phyloP scores from a whole-genome alignment of 2,797 vertebrate species.

The Eulemur albifrons region DNA sequence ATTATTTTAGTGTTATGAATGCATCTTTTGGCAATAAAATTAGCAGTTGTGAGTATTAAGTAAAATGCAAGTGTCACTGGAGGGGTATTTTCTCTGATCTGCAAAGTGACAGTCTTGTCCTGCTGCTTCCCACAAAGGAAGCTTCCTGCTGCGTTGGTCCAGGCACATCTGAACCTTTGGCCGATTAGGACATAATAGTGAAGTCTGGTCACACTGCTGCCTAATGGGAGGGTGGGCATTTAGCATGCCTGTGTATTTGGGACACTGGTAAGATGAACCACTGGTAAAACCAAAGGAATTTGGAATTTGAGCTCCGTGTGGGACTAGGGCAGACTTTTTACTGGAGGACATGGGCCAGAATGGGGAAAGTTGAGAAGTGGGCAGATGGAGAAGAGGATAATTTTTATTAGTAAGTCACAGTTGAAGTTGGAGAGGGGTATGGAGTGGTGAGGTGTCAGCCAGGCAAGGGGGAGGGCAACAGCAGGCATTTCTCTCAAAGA shows the following conservation, averaged over 20 bases:
- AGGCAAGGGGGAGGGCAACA: not conserved
- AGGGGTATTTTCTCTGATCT: not conserved
- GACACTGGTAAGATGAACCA: not conserved
- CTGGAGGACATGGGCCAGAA: not conserved
- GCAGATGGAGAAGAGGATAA: not conserved
- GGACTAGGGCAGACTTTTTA: not conserved
- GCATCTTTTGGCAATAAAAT: not conserved
- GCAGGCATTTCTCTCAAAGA: not conserved
- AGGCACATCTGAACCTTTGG: not conserved
- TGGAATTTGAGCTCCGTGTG: not conserved
- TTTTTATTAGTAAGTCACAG: not conserved
- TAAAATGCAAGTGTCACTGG: not conserved
- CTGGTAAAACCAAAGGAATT: not conserved
- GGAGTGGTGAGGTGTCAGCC: not conserved
- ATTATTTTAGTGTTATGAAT: not conserved
- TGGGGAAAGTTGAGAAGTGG: not conserved
- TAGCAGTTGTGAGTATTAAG: not conserved
- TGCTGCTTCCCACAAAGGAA: not conserved
- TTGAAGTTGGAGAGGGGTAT: not conserved
- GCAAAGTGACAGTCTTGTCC: not conserved
- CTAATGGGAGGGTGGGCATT: not conserved
- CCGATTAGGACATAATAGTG: not conserved
- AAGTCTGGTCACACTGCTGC: not conserved
- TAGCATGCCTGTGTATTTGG: not conserved
- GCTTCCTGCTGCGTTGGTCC: not conserved